Evolutionary conservation across 2,888 invertebrate genomes (phyloP), one percentile per base, ranked within the genome.

Genomic region (Sinodicranocentrus sp.): DNA sequence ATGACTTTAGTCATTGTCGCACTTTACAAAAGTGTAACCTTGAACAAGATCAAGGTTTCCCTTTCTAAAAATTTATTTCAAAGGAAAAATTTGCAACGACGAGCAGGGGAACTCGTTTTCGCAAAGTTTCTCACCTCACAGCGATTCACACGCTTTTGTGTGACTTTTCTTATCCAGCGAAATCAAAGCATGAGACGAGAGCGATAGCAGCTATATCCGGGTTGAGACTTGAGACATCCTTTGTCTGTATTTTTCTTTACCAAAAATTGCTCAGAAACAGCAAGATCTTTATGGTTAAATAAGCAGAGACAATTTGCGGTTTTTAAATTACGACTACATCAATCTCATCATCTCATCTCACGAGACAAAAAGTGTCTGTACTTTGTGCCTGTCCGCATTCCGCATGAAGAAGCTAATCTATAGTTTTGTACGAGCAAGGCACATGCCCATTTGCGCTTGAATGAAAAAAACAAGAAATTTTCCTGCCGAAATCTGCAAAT

Each of bases 11-110:
- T 13, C 15, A 33, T 48, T n/a, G 15, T n/a, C 48, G 48, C 48
- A 48, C 6, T 57, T 8, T 57, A 23, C 57, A 23, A 57, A 10
- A 10, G 44, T 10, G 63, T 25, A 63, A 75, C 75, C 75, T 75
- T 75, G 75, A 75, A 52, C 75, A 63, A 63, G 75, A 63, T 75
- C 75, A 75, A 75, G 75, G 75, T 63, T 75, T 75, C 75, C 75
- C 75, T 75, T 75, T 75, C 75, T 63, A 75, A 72, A n/a, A n/a
- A 75, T 63, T 48, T 5, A 21, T 63, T 63, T 75, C 52, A 63
- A 23, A 21, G 15, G n/a, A n/a, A 48, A 48, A 48, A 48, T n/a
- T 13, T 39, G 48, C 5, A 48, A 39, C 2, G n/a, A 48, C 2
- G 48, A 48, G 48, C 13, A 39, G 39, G 13, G 6, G 48, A 48